Percentiles rank a stretch among this genome's conserved stretches.
phyloP scores from a whole-genome alignment of 2,888 invertebrate species.

The Archips xylosteana region DNA sequence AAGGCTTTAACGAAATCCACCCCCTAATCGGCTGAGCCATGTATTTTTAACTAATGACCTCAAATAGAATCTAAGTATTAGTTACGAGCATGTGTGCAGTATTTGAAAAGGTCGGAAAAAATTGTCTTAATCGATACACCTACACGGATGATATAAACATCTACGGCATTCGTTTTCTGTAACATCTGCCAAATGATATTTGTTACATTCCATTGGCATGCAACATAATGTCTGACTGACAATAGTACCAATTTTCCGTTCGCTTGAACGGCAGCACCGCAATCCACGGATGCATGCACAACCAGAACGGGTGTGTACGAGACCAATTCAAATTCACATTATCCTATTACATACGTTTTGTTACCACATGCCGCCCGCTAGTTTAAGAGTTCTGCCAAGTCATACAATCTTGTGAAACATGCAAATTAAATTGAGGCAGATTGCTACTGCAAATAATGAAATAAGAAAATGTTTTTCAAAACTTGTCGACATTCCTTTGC shows the following conservation, averaged over 20 bases:
- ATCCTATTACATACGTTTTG: slow-evolving; percentile 34
- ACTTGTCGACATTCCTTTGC: background rate
- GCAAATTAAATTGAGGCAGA: slow-evolving; percentile 13
- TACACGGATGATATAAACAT: background rate
- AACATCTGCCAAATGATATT: slow-evolving; percentile 27
- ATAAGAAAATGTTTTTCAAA: background rate
- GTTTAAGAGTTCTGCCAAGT: slow-evolving; percentile 16
- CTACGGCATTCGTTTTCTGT: slow-evolving; percentile 11
- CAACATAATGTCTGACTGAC: slow-evolving; percentile 28
- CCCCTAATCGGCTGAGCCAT: slow-evolving; percentile 40
- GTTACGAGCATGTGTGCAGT: slow-evolving; percentile 1
- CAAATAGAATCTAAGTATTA: slow-evolving; percentile 31
- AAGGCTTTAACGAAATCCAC: slow-evolving; percentile 49
- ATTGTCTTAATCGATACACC: slow-evolving; percentile 1
- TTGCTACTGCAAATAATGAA: slow-evolving; percentile 10
- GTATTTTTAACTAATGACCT: slow-evolving; percentile 41
- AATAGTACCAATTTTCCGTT: slow-evolving; percentile 56
- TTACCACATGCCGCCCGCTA: slow-evolving; percentile 25
- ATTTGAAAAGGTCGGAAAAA: slow-evolving; percentile 9
- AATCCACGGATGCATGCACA: slow-evolving; percentile 41
- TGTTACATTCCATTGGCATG: slow-evolving; percentile 25
- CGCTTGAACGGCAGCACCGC: slow-evolving; percentile 49
- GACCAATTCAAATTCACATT: slow-evolving; percentile 33
- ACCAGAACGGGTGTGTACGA: slow-evolving; percentile 24
- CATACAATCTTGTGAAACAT: slow-evolving; percentile 33